A percentile compares a stretch with the other conserved stretches of the same genome.
phyloP scores from a whole-genome alignment of 2,113 vertebrate genomes.

The Dunckerocampus dactyliophorus region DNA sequence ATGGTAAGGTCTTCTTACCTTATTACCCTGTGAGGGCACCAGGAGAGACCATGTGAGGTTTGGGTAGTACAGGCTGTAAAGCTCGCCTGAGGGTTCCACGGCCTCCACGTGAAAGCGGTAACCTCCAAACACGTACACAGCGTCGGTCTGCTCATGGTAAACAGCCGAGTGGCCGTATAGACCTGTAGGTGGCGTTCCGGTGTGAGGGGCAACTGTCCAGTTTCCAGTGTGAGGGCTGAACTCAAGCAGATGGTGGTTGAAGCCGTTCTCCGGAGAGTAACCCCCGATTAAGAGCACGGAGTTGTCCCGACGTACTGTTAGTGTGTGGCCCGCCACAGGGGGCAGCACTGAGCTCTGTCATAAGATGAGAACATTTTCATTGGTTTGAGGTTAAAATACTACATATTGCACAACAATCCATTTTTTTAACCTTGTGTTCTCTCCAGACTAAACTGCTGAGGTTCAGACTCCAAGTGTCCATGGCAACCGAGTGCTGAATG shows the following conservation, averaged over 20 bases:
- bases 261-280: slow-evolving; percentile 87
- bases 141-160: slow-evolving; percentile 85
- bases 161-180: slow-evolving; percentile 87
- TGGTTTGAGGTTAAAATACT: background rate
- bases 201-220: slow-evolving; percentile 79
- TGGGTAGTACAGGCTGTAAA: slow-evolving; percentile 86
- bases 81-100: slow-evolving; percentile 84
- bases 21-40: slow-evolving; percentile 84
- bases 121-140: slow-evolving; percentile 88
- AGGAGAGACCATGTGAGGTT: slow-evolving; percentile 88
- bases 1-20: slow-evolving; percentile 66
- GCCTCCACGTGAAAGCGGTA: slow-evolving; percentile 87
- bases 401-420: background rate
- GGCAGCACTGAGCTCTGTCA: slow-evolving; percentile 78
- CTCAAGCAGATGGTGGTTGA: slow-evolving; percentile 85
- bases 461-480: slow-evolving; percentile 87
- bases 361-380: background rate
- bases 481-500: slow-evolving; percentile 72
- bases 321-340: slow-evolving; percentile 82
- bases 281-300: slow-evolving; percentile 84
- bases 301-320: slow-evolving; percentile 77
- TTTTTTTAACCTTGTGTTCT: slow-evolving; percentile 74
- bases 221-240: slow-evolving; percentile 77
- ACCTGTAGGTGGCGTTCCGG: slow-evolving; percentile 86
- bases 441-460: slow-evolving; percentile 86